Percentiles rank a stretch among this genome's conserved stretches.
Conservation (phyloP, 2,888 invertebrate genomes). For the Lepidocyrtoides sp. region DNA sequence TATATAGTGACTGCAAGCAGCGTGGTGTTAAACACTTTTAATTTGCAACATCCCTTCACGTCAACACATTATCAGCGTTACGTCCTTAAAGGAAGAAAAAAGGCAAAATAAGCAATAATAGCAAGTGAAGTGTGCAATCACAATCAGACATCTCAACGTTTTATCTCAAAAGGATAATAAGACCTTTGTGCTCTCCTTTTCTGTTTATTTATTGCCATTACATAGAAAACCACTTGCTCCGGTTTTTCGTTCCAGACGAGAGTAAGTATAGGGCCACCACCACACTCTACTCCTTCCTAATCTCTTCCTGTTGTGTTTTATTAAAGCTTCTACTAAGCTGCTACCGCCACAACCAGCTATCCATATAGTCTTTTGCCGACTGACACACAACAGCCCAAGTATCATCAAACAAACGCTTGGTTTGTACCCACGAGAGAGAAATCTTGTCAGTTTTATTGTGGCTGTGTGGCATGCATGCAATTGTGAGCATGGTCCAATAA, state of each 20-base stretch:
- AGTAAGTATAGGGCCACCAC: background rate
- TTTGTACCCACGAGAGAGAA: conserved; percentile 31
- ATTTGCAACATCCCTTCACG: conserved; percentile 43
- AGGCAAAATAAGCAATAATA: conserved; percentile 23
- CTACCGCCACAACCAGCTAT: conserved; percentile 13
- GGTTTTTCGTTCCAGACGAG: conserved; percentile 55
- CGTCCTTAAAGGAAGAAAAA: conserved; percentile 34
- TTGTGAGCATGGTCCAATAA: conserved; percentile 44
- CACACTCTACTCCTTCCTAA: conserved; percentile 63
- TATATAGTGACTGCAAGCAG: background rate
- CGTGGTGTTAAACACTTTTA: conserved; percentile 62
- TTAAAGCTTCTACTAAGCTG: conserved; percentile 41
- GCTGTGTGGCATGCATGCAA: conserved; percentile 49
- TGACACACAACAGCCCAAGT: conserved; percentile 42
- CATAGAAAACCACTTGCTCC: conserved; percentile 78
- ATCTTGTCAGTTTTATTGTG: conserved; percentile 53
- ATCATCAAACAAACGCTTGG: conserved; percentile 42
- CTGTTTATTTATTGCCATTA: conserved; percentile 51
- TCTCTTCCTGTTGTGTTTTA: conserved; percentile 77
- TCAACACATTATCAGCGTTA: conserved; percentile 17
- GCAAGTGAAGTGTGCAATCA: conserved; percentile 49
- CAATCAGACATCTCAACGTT: conserved; percentile 30
- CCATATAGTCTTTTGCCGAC: conserved; percentile 45
- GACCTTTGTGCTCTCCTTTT: background rate
- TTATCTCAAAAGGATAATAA: background rate